Conservation (phyloP, 2,797 vertebrate species). For the Dendrocincla tyrannina region DNA sequence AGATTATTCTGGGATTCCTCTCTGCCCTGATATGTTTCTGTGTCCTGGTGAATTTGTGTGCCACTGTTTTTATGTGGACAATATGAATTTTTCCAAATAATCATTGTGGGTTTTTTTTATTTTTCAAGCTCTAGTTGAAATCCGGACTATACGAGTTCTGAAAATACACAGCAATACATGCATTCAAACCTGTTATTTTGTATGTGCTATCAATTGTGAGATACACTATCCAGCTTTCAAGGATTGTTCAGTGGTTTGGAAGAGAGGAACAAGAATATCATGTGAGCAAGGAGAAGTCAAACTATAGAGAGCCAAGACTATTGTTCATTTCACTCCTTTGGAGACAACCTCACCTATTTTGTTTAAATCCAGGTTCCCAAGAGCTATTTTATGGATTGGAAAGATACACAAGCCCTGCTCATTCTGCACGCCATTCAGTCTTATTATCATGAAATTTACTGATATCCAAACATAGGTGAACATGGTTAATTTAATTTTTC, state of each 20-base stretch:
- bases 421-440: neutral
- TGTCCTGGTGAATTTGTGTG: too few relatives aligned
- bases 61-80: too few relatives aligned
- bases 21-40: too few relatives aligned
- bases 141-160: too few relatives aligned
- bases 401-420: neutral
- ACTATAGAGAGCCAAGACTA: neutral
- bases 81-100: too few relatives aligned
- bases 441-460: neutral
- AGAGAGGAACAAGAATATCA: neutral
- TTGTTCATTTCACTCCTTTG: neutral
- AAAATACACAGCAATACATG: too few relatives aligned
- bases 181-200: too few relatives aligned
- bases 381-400: neutral
- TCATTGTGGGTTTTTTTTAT: too few relatives aligned
- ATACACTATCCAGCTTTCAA: neutral
- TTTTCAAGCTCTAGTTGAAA: too few relatives aligned
- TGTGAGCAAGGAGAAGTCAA: neutral
- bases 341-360: neutral
- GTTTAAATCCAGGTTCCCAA: neutral
- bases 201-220: too few relatives aligned
- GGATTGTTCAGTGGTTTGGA: neutral
- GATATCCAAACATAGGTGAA: neutral
- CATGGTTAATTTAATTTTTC: neutral
- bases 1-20: too few relatives aligned